phyloP scores from a whole-genome alignment of 1,140 invertebrate species.

The Argopecten irradians region DNA sequence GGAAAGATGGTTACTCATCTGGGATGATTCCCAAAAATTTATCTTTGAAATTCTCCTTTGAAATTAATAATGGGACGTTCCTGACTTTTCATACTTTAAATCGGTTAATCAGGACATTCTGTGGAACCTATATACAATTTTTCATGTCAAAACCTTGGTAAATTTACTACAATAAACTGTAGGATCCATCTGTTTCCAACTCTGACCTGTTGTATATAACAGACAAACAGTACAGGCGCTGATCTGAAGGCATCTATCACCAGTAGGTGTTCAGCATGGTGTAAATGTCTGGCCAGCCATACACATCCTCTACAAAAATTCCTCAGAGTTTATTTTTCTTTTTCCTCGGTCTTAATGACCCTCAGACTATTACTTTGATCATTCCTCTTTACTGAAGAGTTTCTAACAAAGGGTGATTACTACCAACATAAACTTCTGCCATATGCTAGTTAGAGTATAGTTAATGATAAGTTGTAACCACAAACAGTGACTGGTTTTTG shows the following conservation, averaged over 20 bases:
- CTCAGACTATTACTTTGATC: conserved; percentile 5
- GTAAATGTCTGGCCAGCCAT: neutral
- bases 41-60: neutral
- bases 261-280: conserved; percentile 5
- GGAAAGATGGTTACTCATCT: neutral
- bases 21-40: neutral
- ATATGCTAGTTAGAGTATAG: neutral
- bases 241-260: neutral
- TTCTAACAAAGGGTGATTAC: neutral
- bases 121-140: neutral
- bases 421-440: neutral
- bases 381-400: neutral
- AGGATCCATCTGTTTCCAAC: neutral
- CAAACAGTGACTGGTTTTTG: neutral
- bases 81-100: neutral
- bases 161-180: neutral
- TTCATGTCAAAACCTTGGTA: neutral
- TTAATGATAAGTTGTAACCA: neutral
- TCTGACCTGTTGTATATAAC: neutral
- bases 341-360: neutral
- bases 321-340: neutral
- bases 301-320: neutral
- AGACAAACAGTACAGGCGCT: neutral
- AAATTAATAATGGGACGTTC: neutral
- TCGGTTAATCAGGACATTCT: neutral